Conservation (phyloP, 2,113 vertebrate species). For the Hippopotamus amphibius region DNA sequence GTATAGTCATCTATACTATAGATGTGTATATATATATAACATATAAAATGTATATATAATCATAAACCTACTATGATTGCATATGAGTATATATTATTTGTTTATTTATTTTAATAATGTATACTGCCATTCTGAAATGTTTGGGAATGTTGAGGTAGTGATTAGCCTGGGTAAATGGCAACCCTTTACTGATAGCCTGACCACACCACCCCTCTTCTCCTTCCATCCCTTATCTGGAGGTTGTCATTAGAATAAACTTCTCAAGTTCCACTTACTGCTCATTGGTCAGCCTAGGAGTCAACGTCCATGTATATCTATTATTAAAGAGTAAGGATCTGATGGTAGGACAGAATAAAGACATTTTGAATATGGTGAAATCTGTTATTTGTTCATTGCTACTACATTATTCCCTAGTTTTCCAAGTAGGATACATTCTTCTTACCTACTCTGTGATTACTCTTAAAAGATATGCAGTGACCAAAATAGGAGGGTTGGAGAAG, state of each 20-base stretch:
- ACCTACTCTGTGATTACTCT: not conserved
- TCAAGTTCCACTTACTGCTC: not conserved
- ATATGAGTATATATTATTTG: not conserved
- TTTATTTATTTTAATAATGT: not conserved
- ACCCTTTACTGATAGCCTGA: not conserved
- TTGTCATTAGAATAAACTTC: not conserved
- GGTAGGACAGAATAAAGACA: not conserved
- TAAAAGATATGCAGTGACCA: not conserved
- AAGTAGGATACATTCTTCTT: not conserved
- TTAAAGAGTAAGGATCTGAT: not conserved
- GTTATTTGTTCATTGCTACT: not conserved
- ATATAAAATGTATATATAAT: not conserved
- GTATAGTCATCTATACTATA: not conserved
- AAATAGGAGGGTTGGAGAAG: not conserved
- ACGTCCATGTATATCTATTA: not conserved
- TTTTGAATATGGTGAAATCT: not conserved
- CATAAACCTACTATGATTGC: not conserved
- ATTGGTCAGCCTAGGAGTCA: not conserved
- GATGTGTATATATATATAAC: not conserved
- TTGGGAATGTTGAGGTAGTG: not conserved
- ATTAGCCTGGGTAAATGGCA: not conserved
- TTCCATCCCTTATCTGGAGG: not conserved
- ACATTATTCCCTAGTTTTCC: not conserved
- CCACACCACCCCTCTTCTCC: not conserved
- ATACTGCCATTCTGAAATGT: not conserved